Evolutionary conservation across 2,113 vertebrate species (phyloP), one percentile per base, ranked within the genome.

Genomic region (Psittacara wagleri): DNA sequence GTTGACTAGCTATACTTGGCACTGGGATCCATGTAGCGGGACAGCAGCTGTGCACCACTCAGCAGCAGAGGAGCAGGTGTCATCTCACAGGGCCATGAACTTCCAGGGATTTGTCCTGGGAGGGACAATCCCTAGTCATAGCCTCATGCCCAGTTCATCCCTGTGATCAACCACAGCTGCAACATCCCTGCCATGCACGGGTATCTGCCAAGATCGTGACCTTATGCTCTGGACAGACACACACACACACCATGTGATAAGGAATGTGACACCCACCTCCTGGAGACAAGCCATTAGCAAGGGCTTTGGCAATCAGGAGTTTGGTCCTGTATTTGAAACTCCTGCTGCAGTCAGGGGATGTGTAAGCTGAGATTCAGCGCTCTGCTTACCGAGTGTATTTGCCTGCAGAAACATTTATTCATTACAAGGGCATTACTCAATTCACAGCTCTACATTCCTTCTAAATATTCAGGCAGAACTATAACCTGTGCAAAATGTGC

Each of bases 361-460:
- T n/a, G 46, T 59, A 52, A 91, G 29, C 54, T 48, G 41, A 68
- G 52, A 29, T 48, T 59, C 55, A 35, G 11, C 35, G 10, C 20
- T n/a, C 63, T 87, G 31, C 41, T 76, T 51, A 28, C 5, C 41
- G 61, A 46, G 22, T 9, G 17, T 23, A 13, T 82, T 74, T 54
- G 31, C 9, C 77, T 76, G 33, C 35, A 51, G 70, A 57, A 77
- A 43, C 14, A 17, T 63, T 68, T 66, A 24, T 57, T 48, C 3
- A 0, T 46, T 81, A 22, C 4, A 3, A 52, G 33, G 10, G 5
- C 0, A 0, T 48, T 63, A 29, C 37, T 44, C 57, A 39, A 35
- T 68, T 77, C 91, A 43, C 37, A 52, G 27, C 28, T 43, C 54
- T 52, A 31, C 39, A 20, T 64, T 85, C 48, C 33, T 62, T 51